Conservation (phyloP, 2,797 vertebrate species). For the Enteromius paludinosus region DNA sequence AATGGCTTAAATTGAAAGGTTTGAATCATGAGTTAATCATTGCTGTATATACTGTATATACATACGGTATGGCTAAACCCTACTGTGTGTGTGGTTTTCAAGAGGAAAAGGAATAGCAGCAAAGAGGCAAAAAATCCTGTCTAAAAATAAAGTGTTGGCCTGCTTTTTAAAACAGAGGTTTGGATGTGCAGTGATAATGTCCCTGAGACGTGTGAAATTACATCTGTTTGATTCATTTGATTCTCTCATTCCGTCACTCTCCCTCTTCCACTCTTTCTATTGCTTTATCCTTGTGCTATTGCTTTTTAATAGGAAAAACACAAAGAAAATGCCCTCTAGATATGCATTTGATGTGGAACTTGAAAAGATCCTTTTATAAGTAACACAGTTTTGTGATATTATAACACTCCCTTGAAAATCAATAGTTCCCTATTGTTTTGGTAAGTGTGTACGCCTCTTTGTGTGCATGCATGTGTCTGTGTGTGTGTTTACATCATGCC, state of each 20-base stretch:
- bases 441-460: slow-evolving; percentile 5
- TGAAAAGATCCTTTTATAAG: slow-evolving; percentile 74
- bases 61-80: not conserved
- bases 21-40: not conserved
- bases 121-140: slow-evolving; percentile 11
- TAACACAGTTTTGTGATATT: slow-evolving; percentile 63
- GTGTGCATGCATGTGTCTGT: slow-evolving; percentile 16
- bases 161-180: slow-evolving; percentile 28
- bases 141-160: slow-evolving; percentile 14
- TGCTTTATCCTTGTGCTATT: slow-evolving; percentile 36
- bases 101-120: slow-evolving; percentile 11
- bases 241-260: slow-evolving; percentile 11
- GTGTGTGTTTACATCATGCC: slow-evolving; percentile 31
- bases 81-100: slow-evolving; percentile 2
- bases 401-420: slow-evolving; percentile 66
- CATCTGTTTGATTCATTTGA: slow-evolving; percentile 35
- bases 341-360: slow-evolving; percentile 69
- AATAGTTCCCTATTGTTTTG: slow-evolving; percentile 42
- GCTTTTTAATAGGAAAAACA: slow-evolving; percentile 41
- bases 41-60: not conserved
- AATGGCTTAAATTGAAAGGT: not conserved
- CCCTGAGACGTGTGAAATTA: slow-evolving; percentile 47
- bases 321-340: slow-evolving; percentile 62
- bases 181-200: slow-evolving; percentile 39
- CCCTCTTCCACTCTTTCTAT: not conserved